Base-by-base conservation (phyloP, 2,797 vertebrate genomes). In the Sebastes goodei region DNA sequence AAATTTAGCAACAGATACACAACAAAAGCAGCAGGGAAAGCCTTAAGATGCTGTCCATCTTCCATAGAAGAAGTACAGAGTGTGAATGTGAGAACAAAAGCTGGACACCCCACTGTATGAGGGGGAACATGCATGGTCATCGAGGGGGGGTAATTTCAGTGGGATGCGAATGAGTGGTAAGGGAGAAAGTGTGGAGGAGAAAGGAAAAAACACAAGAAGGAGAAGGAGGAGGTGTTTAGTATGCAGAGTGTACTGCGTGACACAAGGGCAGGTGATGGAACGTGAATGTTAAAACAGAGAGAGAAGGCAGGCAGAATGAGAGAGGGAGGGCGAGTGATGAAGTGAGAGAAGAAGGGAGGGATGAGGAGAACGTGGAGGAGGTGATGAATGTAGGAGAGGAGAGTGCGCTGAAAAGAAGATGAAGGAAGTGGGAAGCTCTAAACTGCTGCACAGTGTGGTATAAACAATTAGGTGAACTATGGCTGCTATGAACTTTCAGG, bases 251-350 rank as follows among this genome's bases (percentile, higher is more conserved):
- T 42, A 68, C 65, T 23, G 75, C 64, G 21, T 84, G 86, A 91
- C 84, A 92, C 90, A 78, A 90, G 88, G 85, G 87, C 90, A 93
- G 91, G 86, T 90, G 86, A 89, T 79, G 64, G 88, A 89, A 88
- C 49, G 66, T 83, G 89, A 92, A 90, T 89, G 83, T 84, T 91
- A 88, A 91, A 87, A 89, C 68, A 72, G 65, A 60, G 68, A 74
- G 72, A 69, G 82, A 72, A 46, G 63, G 77, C 61, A 27, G 64
- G 59, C 78, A 80, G 74, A 71, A 78, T 46, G 57, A 83, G 60
- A 60, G 81, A 80, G 67, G 65, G 77, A 81, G 76, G 71, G 32
- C 52, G 79, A 72, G 69, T 66, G 83, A 85, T 67, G 69, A 82
- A 84, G 71, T 67, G 83, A 87, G 84, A 83, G 81, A 78, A 76